These are phyloP conservation scores for Danio kyathit DNA, from an alignment of 2,797 vertebrate species.

Conservation along the genomic window DNA sequence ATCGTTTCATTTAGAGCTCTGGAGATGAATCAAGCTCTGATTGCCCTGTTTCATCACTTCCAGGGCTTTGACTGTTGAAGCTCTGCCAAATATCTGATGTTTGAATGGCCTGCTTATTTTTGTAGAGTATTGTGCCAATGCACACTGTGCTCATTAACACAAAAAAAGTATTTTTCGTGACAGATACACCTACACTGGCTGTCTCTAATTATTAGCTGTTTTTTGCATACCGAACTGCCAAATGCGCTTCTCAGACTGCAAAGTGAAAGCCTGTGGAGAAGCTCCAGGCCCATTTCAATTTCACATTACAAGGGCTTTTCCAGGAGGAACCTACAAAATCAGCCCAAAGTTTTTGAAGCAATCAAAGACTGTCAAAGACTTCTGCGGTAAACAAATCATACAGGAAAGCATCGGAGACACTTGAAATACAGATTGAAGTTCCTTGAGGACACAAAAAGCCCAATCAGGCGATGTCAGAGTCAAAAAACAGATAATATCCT, in stretches of 20 bases:
- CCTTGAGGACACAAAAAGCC: neutral
- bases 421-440: neutral
- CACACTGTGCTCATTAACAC: neutral
- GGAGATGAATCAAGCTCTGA: neutral
- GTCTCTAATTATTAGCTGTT: neutral
- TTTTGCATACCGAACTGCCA: neutral
- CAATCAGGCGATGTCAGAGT: neutral
- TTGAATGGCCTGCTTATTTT: neutral
- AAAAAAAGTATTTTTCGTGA: neutral
- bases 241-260: neutral
- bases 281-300: too few species aligned
- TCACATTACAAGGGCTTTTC: neutral
- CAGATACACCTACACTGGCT: neutral
- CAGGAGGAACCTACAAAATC: too few species aligned
- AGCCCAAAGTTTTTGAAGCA: neutral
- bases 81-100: constrained; percentile 6
- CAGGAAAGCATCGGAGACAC: neutral
- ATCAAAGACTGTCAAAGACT: neutral
- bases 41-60: constrained; percentile 1
- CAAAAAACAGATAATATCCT: too few species aligned
- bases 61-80: neutral
- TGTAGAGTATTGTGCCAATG: neutral
- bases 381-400: neutral
- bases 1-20: constrained; percentile 2
- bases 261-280: neutral